Conservation (phyloP, 2,888 invertebrate species). For the Pyrochroa serraticornis region DNA sequence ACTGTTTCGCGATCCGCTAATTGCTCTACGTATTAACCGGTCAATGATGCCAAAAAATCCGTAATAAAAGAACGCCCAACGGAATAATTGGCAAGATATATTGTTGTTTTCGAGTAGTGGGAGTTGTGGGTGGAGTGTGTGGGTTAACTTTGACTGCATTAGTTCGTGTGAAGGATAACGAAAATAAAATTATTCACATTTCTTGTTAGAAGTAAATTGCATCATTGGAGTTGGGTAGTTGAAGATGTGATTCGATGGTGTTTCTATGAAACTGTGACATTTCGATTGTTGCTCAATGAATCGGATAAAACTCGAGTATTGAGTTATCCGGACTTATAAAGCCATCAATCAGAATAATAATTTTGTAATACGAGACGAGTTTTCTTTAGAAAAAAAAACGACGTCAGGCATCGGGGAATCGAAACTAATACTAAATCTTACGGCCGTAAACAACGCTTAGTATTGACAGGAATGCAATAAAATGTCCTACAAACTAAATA, state of each 20-base stretch:
- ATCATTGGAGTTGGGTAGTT: constrained; percentile 10
- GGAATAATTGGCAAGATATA: constrained; percentile 24
- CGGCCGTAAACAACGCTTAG: constrained; percentile 36
- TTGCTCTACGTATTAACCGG: constrained; percentile 13
- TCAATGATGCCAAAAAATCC: constrained; percentile 12
- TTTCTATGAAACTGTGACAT: not conserved
- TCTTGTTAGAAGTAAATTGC: constrained; percentile 18
- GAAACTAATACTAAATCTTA: constrained; percentile 32
- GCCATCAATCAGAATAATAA: constrained; percentile 23
- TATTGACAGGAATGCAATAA: constrained; percentile 29
- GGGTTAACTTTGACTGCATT: constrained; percentile 24
- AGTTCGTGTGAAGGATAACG: constrained; percentile 22
- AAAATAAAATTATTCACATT: constrained; percentile 20
- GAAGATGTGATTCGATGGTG: constrained; percentile 4
- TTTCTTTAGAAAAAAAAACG: not conserved
- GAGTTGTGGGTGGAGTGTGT: constrained; percentile 27
- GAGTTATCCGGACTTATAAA: constrained; percentile 21
- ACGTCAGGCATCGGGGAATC: constrained; percentile 15
- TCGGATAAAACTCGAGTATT: constrained; percentile 10
- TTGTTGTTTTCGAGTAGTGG: constrained; percentile 25
- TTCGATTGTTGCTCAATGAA: not conserved
- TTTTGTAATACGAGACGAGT: constrained; percentile 14
- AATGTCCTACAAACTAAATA: constrained; percentile 29
- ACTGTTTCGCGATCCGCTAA: constrained; percentile 13
- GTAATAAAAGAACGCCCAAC: constrained; percentile 24